phyloP scores from a whole-genome alignment of 1,140 invertebrate species.

The Linepithema humile region DNA sequence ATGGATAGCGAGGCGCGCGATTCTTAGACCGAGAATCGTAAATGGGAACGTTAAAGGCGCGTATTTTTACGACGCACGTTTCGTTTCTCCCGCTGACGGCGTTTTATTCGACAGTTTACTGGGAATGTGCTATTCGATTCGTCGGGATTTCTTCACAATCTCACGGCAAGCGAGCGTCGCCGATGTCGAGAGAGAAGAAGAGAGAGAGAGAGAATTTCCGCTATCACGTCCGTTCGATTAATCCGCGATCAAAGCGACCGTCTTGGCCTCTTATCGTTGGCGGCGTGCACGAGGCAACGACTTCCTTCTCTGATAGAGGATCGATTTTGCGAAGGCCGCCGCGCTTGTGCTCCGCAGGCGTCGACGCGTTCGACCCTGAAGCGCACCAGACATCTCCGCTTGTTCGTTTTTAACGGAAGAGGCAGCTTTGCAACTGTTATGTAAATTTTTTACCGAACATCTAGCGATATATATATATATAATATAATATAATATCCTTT shows the following conservation, averaged over 20 bases:
- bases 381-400: neutral
- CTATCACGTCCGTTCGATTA: constrained; percentile 28
- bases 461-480: too few relatives aligned
- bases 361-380: neutral
- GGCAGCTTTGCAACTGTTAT: neutral
- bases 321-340: neutral
- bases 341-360: neutral
- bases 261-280: constrained; percentile 4
- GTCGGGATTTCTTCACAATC: neutral
- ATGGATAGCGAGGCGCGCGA: neutral
- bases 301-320: neutral
- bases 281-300: neutral
- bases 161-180: neutral
- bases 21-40: neutral
- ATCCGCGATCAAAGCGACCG: neutral
- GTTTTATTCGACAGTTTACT: constrained; percentile 33
- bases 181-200: neutral
- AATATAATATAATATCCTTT: too few relatives aligned
- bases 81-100: constrained; percentile 25
- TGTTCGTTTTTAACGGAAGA: neutral
- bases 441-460: neutral
- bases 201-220: neutral
- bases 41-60: constrained; percentile 18
- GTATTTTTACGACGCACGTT: constrained; percentile 32
- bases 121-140: constrained; percentile 25